Conservation (phyloP, 2,888 invertebrate genomes). For the Axea sp. region DNA sequence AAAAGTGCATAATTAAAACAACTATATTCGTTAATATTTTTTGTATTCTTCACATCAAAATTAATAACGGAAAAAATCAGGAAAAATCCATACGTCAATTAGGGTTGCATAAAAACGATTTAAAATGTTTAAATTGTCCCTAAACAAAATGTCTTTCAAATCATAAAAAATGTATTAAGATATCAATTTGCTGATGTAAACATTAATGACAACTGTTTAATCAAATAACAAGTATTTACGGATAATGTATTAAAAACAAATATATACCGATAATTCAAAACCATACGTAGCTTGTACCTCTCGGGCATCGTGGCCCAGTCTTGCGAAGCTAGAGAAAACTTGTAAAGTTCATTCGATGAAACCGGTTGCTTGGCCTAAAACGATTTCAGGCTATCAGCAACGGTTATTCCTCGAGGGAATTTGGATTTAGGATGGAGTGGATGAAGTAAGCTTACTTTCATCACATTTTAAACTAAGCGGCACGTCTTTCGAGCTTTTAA, state of each 20-base stretch:
- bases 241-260: constrained; percentile 60
- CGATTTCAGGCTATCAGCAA: constrained; percentile 69
- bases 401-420: constrained; percentile 61
- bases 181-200: too few relatives aligned
- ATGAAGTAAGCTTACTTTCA: constrained; percentile 24
- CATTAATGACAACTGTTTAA: constrained; percentile 9
- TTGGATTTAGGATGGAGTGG: constrained; percentile 61
- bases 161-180: too few relatives aligned
- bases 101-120: too few relatives aligned
- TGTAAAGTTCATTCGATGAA: constrained; percentile 70
- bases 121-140: too few relatives aligned
- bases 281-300: constrained; percentile 72
- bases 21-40: too few relatives aligned
- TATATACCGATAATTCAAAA: constrained; percentile 78
- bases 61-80: too few relatives aligned
- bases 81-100: too few relatives aligned
- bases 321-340: constrained; percentile 73
- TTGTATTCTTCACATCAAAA: too few relatives aligned
- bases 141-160: too few relatives aligned
- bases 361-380: constrained; percentile 71
- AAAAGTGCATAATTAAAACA: neutral
- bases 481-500: constrained; percentile 82
- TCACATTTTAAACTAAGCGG: constrained; percentile 55
- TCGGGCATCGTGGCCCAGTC: constrained; percentile 73
- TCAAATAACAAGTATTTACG: neutral